phyloP scores from a whole-genome alignment of 2,113 vertebrate genomes.

The Pungitius pungitius region DNA sequence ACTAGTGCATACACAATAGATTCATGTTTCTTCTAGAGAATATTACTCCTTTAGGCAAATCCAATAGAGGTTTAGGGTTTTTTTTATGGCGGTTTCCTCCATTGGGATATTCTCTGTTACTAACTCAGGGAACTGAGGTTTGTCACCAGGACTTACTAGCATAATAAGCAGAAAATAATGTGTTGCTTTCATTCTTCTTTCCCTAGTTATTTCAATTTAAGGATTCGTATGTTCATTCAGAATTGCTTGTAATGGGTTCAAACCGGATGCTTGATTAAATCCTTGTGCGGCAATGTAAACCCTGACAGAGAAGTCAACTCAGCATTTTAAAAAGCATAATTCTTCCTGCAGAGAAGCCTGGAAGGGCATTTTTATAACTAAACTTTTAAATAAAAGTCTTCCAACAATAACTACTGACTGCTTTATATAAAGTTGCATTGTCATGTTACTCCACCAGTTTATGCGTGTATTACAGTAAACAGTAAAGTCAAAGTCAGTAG shows the following conservation, averaged over 20 bases:
- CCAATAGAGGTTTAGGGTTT: conserved; percentile 58
- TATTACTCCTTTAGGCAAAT: conserved; percentile 54
- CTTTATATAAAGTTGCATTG: neutral
- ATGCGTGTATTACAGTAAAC: neutral
- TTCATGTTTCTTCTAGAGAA: conserved; percentile 57
- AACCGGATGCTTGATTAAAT: conserved; percentile 39
- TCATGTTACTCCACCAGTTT: neutral
- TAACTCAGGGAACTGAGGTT: conserved; percentile 85
- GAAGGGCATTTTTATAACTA: conserved; percentile 68
- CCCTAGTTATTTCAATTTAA: conserved; percentile 40
- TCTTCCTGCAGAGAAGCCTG: conserved; percentile 52
- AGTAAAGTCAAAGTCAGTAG: conserved; percentile 23
- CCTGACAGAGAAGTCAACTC: conserved; percentile 8
- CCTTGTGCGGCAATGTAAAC: conserved; percentile 34
- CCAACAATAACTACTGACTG: conserved; percentile 49
- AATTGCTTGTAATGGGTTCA: conserved; percentile 34
- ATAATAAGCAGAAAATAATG: conserved; percentile 54
- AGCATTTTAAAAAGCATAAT: conserved; percentile 41
- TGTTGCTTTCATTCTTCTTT: conserved; percentile 62
- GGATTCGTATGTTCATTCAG: conserved; percentile 33
- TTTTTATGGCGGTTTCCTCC: conserved; percentile 63
- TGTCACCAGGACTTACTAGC: conserved; percentile 53
- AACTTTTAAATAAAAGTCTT: conserved; percentile 76
- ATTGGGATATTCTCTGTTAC: conserved; percentile 75
- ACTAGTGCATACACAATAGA: conserved; percentile 66